These are phyloP conservation scores for Scytalopus superciliaris DNA, from an alignment of 2,113 vertebrate genomes.

Conservation along the genomic window DNA sequence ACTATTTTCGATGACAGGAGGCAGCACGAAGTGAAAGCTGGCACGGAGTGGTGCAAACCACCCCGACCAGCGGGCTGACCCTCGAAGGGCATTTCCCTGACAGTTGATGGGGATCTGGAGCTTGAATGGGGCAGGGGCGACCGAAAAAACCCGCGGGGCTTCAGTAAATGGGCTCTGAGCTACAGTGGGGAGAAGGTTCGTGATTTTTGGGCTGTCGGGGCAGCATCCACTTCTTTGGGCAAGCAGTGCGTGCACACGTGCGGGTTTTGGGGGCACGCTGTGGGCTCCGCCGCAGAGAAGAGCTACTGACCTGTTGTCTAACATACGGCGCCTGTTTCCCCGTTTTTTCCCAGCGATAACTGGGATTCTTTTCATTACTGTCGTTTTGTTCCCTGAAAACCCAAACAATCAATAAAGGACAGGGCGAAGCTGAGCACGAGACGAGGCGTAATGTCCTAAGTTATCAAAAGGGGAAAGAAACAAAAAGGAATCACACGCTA, in stretches of 20 bases:
- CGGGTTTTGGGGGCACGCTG: not conserved
- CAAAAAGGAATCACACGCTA: not conserved
- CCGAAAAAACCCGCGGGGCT: not conserved
- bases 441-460: not conserved
- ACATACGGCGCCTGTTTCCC: not conserved
- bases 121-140: not conserved
- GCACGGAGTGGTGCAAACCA: not conserved
- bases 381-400: slow-evolving; percentile 24
- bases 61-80: not conserved
- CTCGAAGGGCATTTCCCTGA: not conserved
- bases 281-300: too few species aligned
- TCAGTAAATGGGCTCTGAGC: not conserved
- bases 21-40: not conserved
- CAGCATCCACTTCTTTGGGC: not conserved
- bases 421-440: not conserved
- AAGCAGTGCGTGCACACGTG: not conserved
- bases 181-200: not conserved
- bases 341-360: not conserved
- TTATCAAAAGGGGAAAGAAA: not conserved
- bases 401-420: slow-evolving; percentile 24
- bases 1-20: not conserved
- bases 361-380: not conserved
- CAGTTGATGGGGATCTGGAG: fast-evolving
- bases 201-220: not conserved
- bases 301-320: not conserved